phyloP scores from a whole-genome alignment of 2,888 invertebrate genomes.

The Nomada ferruginata region DNA sequence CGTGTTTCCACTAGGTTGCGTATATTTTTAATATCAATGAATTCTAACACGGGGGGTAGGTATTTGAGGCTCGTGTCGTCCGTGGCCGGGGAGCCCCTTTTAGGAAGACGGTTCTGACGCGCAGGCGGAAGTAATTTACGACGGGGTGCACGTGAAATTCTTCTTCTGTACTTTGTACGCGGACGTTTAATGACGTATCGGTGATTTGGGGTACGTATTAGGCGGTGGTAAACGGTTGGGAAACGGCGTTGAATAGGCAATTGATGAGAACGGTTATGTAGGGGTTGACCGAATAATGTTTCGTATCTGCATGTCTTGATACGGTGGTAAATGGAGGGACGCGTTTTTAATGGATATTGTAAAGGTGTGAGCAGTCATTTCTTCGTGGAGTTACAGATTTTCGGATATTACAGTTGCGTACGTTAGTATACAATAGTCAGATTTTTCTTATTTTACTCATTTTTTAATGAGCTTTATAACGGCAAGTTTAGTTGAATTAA shows the following conservation, averaged over 20 bases:
- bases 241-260: constrained; percentile 7
- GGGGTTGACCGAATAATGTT: neutral
- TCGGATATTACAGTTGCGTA: neutral
- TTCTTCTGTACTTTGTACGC: constrained; percentile 1
- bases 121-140: constrained; percentile 44
- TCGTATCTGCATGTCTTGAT: neutral
- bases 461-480: too few relatives aligned
- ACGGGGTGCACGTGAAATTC: constrained; percentile 13
- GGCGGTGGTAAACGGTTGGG: constrained; percentile 1
- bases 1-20: constrained; percentile 46
- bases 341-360: neutral
- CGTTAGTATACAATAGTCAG: too few relatives aligned
- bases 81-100: constrained; percentile 1
- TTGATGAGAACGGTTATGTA: neutral
- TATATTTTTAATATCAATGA: constrained; percentile 55
- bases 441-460: too few relatives aligned
- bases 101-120: neutral
- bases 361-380: neutral
- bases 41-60: constrained; percentile 10
- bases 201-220: neutral
- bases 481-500: too few relatives aligned
- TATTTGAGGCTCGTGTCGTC: constrained; percentile 28
- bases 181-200: constrained; percentile 28
- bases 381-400: too few relatives aligned
- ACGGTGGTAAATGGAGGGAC: neutral